phyloP scores from a whole-genome alignment of 2,888 invertebrate species.

The Sinopyrophorus schimmeli region DNA sequence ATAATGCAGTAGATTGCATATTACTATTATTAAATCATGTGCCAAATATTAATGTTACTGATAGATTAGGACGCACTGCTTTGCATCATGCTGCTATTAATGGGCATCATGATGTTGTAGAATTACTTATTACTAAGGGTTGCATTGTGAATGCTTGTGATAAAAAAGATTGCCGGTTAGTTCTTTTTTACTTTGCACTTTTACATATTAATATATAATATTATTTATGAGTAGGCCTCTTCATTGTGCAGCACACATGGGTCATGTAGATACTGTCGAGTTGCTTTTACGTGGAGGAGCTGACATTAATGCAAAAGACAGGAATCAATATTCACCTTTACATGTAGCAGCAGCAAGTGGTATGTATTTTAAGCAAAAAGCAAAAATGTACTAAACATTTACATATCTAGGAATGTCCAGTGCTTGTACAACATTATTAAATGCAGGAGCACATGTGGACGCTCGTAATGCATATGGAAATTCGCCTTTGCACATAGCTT shows the following conservation, averaged over 20 bases:
- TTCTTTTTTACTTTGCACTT: too few species aligned
- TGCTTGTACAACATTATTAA: constrained; percentile 54
- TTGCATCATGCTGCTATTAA: constrained; percentile 67
- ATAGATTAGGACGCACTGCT: constrained; percentile 63
- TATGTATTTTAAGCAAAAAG: too few species aligned
- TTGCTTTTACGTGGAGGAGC: constrained; percentile 55
- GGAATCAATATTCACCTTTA: constrained; percentile 61
- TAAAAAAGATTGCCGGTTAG: constrained; percentile 58
- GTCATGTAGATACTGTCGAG: constrained; percentile 57
- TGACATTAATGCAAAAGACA: constrained; percentile 58
- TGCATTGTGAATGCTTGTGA: constrained; percentile 65
- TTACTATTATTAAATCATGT: constrained; percentile 46
- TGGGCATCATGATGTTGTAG: constrained; percentile 62
- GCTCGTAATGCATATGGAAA: constrained; percentile 63
- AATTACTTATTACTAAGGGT: constrained; percentile 59
- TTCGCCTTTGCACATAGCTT: constrained; percentile 63
- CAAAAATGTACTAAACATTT: background rate
- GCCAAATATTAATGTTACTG: constrained; percentile 50
- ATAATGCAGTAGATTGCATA: constrained; percentile 63
- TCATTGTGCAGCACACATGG: constrained; percentile 66
- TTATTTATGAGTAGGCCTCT: constrained; percentile 61
- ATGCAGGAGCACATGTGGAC: constrained; percentile 61
- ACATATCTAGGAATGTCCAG: constrained; percentile 45
- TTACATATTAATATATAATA: too few species aligned
- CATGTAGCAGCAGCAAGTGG: constrained; percentile 66